phyloP scores from a whole-genome alignment of 64 coral and sea anemone species.

The Trachythela sp. region DNA sequence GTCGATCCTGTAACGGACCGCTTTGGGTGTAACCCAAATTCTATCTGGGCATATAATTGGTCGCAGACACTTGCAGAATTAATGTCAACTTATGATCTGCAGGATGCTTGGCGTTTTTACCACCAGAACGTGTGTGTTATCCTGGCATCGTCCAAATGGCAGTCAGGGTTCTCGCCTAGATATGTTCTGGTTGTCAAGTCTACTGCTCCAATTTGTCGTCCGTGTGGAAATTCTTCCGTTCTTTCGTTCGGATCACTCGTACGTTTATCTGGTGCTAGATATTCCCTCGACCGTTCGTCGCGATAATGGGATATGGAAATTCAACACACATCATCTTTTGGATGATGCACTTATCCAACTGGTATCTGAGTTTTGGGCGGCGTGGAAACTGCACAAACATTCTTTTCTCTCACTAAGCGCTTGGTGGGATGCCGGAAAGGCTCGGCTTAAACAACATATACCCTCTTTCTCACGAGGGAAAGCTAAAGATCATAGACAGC shows the following conservation, averaged over 20 bases:
- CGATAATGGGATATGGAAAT: background rate
- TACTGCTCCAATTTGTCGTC: background rate
- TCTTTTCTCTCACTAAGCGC: background rate
- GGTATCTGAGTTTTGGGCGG: background rate
- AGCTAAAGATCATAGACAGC: background rate
- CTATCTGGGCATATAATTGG: background rate
- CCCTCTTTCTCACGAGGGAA: background rate
- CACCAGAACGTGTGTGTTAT: background rate
- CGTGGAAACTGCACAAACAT: background rate
- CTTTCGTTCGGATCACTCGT: background rate
- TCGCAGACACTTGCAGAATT: background rate
- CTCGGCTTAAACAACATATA: background rate
- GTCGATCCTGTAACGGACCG: constrained; percentile 23
- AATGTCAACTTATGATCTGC: background rate
- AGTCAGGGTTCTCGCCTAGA: background rate
- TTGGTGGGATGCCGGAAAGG: background rate
- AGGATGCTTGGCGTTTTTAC: background rate
- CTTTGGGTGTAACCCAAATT: background rate
- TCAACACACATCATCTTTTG: background rate
- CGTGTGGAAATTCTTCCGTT: background rate
- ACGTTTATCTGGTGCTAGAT: background rate
- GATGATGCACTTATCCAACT: background rate
- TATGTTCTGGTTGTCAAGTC: background rate
- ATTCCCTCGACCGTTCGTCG: background rate
- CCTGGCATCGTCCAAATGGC: background rate